Percentiles rank a stretch among this genome's conserved stretches.
Evolutionary conservation across 2,113 vertebrate genomes (phyloP).

Genomic region (Jaculus jaculus): DNA sequence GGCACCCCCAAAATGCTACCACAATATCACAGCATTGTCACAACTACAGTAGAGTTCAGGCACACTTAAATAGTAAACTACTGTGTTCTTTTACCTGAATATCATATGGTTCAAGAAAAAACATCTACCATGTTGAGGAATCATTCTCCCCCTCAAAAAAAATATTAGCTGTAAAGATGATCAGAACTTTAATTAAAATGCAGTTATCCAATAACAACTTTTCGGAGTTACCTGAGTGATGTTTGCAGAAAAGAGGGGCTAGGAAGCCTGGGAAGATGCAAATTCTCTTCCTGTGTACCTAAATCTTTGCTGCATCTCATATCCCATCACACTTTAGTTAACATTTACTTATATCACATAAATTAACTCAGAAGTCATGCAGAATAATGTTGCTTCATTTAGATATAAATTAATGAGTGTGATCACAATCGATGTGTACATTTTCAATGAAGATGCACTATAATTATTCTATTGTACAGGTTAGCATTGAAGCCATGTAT

Average conservation of each 20-base stretch:
- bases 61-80: not conserved
- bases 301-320: conserved; percentile 56
- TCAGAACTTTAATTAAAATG: conserved; percentile 1
- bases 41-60: not conserved
- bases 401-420: conserved; percentile 83
- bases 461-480: conserved; percentile 68
- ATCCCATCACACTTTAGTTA: conserved; percentile 71
- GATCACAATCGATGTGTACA: conserved; percentile 78
- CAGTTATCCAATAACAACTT: conserved; percentile 10
- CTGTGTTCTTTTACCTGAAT: not conserved
- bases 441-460: conserved; percentile 75
- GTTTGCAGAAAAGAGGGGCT: not conserved
- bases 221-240: not conserved
- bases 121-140: not conserved
- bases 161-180: not conserved
- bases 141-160: not conserved
- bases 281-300: not conserved
- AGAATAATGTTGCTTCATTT: conserved; percentile 80
- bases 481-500: conserved; percentile 69
- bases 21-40: not conserved
- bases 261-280: not conserved
- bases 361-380: conserved; percentile 78
- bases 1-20: not conserved
- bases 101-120: not conserved
- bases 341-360: conserved; percentile 77